These are phyloP conservation scores for Samia ricini DNA, from an alignment of 1,140 invertebrate species.

Conservation along the genomic window DNA sequence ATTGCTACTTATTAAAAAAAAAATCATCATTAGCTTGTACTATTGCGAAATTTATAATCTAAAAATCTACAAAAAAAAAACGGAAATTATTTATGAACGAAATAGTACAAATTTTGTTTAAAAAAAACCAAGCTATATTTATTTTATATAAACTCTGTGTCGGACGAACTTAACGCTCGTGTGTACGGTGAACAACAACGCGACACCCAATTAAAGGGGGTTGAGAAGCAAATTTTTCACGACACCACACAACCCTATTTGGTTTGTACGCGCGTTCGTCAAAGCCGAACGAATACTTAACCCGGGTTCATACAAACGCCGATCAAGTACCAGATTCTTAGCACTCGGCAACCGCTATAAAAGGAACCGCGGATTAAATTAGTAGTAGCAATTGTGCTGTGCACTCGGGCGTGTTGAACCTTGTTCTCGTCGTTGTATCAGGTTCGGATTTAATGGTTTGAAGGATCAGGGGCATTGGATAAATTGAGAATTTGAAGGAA, in stretches of 20 bases:
- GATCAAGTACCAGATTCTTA: constrained; percentile 69
- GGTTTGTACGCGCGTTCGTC: constrained; percentile 56
- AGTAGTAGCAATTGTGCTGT: constrained; percentile 64
- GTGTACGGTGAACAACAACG: constrained; percentile 18
- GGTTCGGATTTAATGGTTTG: too few relatives aligned
- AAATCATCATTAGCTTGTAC: too few relatives aligned
- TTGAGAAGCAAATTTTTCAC: constrained; percentile 72
- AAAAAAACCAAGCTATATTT: too few relatives aligned
- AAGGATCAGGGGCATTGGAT: too few relatives aligned
- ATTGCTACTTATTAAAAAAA: too few relatives aligned
- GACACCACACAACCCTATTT: constrained; percentile 63
- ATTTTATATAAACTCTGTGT: too few relatives aligned
- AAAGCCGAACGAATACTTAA: constrained; percentile 47
- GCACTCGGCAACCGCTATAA: constrained; percentile 60
- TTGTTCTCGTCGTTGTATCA: constrained; percentile 39
- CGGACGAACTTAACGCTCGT: not conserved
- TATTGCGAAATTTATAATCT: too few relatives aligned
- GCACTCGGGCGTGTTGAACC: constrained; percentile 33
- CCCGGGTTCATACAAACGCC: constrained; percentile 68
- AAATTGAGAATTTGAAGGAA: too few relatives aligned
- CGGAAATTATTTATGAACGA: too few relatives aligned
- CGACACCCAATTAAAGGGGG: constrained; percentile 68
- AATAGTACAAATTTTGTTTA: too few relatives aligned
- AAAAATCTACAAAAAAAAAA: too few relatives aligned
- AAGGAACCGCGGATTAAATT: constrained; percentile 70